Evolutionary conservation across 1,140 invertebrate species (phyloP).

Genomic region (Apis dorsata): DNA sequence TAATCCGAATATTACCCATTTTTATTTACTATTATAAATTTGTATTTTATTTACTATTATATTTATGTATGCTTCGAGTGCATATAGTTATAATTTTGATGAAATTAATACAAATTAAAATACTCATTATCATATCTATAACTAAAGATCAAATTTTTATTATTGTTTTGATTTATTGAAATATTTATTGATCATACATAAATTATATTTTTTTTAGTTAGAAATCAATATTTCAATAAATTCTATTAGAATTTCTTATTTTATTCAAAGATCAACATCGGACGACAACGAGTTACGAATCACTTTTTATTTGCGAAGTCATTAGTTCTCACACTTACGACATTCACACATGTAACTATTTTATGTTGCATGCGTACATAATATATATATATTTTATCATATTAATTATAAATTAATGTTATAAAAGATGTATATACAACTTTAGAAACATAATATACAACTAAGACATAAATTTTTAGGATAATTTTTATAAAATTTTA

Average conservation of each 20-base stretch:
- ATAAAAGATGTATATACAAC: background rate
- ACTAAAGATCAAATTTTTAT: background rate
- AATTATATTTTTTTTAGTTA: background rate
- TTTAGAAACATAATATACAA: no score
- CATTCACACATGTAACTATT: background rate
- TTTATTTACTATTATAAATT: background rate
- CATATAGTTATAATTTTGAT: background rate
- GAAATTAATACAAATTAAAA: background rate
- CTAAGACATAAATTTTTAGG: background rate
- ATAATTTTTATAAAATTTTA: background rate
- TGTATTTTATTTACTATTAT: no score
- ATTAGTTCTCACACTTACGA: slow-evolving; percentile 9
- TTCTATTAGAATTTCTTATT: background rate
- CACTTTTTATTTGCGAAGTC: slow-evolving; percentile 20
- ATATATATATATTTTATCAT: no score
- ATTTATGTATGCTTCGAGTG: background rate
- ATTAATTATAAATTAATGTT: background rate
- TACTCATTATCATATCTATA: background rate
- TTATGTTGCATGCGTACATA: background rate
- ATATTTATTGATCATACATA: background rate
- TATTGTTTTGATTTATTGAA: background rate
- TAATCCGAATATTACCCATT: background rate
- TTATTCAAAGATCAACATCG: background rate
- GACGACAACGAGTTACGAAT: background rate
- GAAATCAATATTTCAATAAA: background rate